These are phyloP conservation scores for Tyrannus savana DNA, from an alignment of 2,113 vertebrate genomes.

Conservation along the genomic window DNA sequence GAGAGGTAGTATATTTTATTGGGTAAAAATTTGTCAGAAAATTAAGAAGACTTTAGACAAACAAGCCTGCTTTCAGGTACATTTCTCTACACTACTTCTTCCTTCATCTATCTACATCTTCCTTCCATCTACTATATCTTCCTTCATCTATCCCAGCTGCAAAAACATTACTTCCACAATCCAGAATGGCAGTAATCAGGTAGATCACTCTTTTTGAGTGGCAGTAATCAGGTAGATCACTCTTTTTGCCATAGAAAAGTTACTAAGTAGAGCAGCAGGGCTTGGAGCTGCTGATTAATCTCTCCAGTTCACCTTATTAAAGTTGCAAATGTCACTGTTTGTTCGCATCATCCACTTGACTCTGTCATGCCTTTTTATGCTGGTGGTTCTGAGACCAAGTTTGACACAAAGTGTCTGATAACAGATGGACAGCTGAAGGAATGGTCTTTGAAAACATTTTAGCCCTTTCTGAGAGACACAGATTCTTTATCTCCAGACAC, in stretches of 20 bases:
- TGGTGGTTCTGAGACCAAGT: background rate
- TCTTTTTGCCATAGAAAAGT: background rate
- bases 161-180: background rate
- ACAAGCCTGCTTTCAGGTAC: no score
- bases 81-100: no score
- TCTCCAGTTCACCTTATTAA: background rate
- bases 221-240: background rate
- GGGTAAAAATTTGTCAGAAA: no score
- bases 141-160: background rate
- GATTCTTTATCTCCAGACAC: background rate
- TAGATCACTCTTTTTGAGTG: no score
- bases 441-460: background rate
- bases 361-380: conserved; percentile 17
- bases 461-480: background rate
- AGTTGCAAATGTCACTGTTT: conserved; percentile 22
- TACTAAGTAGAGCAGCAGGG: background rate
- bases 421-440: background rate
- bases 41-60: no score
- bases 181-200: background rate
- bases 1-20: no score
- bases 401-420: background rate
- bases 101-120: no score
- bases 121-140: no score
- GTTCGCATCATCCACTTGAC: conserved; percentile 17
- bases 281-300: background rate